A percentile compares a stretch with the other conserved stretches of the same genome.
These are phyloP conservation scores for Mus minutoides DNA, from an alignment of 2,797 vertebrate genomes.

Conservation along the genomic window DNA sequence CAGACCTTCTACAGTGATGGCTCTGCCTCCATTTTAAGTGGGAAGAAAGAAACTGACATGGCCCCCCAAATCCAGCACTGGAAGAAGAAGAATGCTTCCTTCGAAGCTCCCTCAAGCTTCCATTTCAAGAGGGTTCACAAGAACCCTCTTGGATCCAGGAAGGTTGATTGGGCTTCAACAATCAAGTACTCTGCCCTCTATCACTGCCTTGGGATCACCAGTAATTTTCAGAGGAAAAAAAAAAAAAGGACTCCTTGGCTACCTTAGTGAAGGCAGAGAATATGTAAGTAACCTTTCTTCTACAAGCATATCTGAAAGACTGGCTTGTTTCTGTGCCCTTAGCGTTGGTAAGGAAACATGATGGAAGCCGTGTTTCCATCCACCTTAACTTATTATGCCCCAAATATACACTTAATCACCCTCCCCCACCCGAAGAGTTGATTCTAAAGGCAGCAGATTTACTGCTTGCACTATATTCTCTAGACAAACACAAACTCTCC, in stretches of 20 bases:
- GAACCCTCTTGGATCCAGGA: neutral
- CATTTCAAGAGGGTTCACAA: neutral
- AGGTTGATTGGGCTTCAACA: neutral
- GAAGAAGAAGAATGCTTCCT: neutral
- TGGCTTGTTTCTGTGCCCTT: slow-evolving; percentile 58
- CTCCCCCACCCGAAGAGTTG: neutral
- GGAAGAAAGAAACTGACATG: neutral
- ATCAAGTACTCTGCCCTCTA: neutral
- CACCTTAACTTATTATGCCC: slow-evolving; percentile 64
- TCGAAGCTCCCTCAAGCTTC: neutral
- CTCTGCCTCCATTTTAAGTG: neutral
- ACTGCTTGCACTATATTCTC: slow-evolving; percentile 74
- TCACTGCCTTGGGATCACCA: neutral
- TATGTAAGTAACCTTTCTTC: neutral
- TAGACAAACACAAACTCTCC: slow-evolving; percentile 81
- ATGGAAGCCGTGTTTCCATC: slow-evolving; percentile 63
- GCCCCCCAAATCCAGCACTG: neutral
- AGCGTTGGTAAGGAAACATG: slow-evolving; percentile 67
- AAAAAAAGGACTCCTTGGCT: neutral
- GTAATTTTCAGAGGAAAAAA: neutral
- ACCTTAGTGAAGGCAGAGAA: neutral
- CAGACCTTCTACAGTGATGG: neutral
- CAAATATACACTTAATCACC: slow-evolving; percentile 24
- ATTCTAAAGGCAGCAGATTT: slow-evolving; percentile 81
- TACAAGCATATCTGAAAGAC: slow-evolving; percentile 49